These are phyloP conservation scores for Ctenopoma kingsleyae DNA, from an alignment of 2,797 vertebrate species.

Conservation along the genomic window DNA sequence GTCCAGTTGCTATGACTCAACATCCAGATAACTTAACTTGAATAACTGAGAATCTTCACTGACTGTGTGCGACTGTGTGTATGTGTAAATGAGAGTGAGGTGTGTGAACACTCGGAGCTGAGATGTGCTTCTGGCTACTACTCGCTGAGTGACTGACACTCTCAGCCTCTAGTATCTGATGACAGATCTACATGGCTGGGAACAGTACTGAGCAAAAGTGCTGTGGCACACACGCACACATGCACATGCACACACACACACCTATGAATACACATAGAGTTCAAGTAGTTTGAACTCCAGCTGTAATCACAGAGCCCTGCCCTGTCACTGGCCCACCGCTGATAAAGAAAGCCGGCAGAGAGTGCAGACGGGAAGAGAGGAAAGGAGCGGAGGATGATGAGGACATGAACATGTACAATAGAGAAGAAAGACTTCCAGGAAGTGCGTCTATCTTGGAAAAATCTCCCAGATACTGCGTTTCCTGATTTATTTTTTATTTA, in stretches of 20 bases:
- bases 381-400: not conserved
- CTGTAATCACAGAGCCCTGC: constrained; percentile 63
- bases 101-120: constrained; percentile 45
- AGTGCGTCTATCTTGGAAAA: not conserved
- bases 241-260: constrained; percentile 7
- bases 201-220: constrained; percentile 37
- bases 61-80: not conserved
- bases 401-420: not conserved
- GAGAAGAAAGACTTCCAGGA: not conserved
- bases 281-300: constrained; percentile 69
- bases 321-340: constrained; percentile 37
- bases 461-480: not conserved
- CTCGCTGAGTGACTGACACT: constrained; percentile 66
- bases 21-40: no score
- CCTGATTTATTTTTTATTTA: not conserved
- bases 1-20: no score
- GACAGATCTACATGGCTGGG: constrained; percentile 66
- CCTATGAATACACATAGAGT: constrained; percentile 19
- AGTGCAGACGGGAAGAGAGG: constrained; percentile 3
- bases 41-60: no score
- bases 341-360: constrained; percentile 59
- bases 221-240: constrained; percentile 31
- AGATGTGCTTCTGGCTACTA: constrained; percentile 49
- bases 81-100: constrained; percentile 60
- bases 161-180: constrained; percentile 59